A percentile compares a stretch with the other conserved stretches of the same genome.
Conservation (phyloP, 2,888 invertebrate genomes). For the Seira musarum region DNA sequence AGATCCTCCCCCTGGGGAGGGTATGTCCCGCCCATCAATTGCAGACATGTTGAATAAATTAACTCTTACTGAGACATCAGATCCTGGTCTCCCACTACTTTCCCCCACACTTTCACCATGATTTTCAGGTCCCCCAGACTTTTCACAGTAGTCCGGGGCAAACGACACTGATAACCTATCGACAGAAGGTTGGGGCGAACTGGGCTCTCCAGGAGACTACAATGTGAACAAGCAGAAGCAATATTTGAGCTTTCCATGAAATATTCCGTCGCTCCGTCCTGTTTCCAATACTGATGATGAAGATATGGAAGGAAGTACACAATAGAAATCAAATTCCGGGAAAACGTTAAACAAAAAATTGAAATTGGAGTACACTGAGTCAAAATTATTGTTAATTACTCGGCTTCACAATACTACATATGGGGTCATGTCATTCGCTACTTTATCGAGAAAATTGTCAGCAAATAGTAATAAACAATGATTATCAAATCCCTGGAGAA, state of each 20-base stretch:
- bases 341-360: too few relatives aligned
- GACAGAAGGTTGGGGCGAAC: slow-evolving; percentile 81
- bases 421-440: too few relatives aligned
- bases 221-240: too few relatives aligned
- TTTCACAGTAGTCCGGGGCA: slow-evolving; percentile 76
- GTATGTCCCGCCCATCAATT: slow-evolving; percentile 41
- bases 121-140: neutral
- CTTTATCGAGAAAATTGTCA: too few relatives aligned
- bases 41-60: slow-evolving; percentile 58
- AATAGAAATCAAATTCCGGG: too few relatives aligned
- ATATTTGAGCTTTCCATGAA: too few relatives aligned
- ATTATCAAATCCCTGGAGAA: slow-evolving; percentile 28
- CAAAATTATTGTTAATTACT: too few relatives aligned
- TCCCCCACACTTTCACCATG: slow-evolving; percentile 18
- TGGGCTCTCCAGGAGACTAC: slow-evolving; percentile 74
- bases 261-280: too few relatives aligned
- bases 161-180: slow-evolving; percentile 83
- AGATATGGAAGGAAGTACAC: too few relatives aligned
- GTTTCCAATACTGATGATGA: too few relatives aligned
- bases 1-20: slow-evolving; percentile 47
- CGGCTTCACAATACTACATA: too few relatives aligned
- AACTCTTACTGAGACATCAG: slow-evolving; percentile 54
- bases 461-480: slow-evolving; percentile 39
- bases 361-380: too few relatives aligned
- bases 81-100: slow-evolving; percentile 14